phyloP scores from a whole-genome alignment of 2,888 invertebrate species.

The Pharmacophagus antenor region DNA sequence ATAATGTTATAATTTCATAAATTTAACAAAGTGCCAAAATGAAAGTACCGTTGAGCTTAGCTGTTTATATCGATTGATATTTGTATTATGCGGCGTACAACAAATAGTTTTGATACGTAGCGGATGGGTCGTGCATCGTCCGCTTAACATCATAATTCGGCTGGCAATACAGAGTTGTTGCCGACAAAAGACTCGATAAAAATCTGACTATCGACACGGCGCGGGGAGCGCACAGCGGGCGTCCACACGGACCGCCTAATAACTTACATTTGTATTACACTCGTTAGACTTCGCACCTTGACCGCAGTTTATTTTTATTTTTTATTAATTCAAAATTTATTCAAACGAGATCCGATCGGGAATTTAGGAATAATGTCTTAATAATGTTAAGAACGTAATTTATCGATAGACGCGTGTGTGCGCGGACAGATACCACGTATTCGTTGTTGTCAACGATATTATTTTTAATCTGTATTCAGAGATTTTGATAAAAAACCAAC shows the following conservation, averaged over 20 bases:
- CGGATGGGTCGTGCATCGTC: constrained; percentile 69
- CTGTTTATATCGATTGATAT: not conserved
- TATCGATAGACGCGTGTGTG: constrained; percentile 57
- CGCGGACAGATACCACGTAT: constrained; percentile 39
- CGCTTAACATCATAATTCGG: constrained; percentile 77
- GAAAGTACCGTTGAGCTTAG: not conserved
- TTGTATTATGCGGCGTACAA: not conserved
- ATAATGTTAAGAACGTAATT: constrained; percentile 71
- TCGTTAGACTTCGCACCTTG: constrained; percentile 80
- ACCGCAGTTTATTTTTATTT: constrained; percentile 60
- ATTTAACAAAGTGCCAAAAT: not conserved
- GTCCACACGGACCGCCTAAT: constrained; percentile 64
- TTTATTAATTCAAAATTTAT: constrained; percentile 76
- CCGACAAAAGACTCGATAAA: constrained; percentile 78
- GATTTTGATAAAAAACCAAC: constrained; percentile 27
- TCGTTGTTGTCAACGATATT: constrained; percentile 59
- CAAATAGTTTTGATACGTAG: not conserved
- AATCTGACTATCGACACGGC: constrained; percentile 62
- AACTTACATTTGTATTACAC: constrained; percentile 78
- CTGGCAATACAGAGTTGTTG: constrained; percentile 73
- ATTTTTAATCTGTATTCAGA: constrained; percentile 45
- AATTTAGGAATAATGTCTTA: constrained; percentile 70
- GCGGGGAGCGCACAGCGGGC: constrained; percentile 60
- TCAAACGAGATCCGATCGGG: constrained; percentile 64
- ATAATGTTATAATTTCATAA: not conserved